Base-by-base conservation (phyloP, 2,888 invertebrate species). In the Chesias legatella region DNA sequence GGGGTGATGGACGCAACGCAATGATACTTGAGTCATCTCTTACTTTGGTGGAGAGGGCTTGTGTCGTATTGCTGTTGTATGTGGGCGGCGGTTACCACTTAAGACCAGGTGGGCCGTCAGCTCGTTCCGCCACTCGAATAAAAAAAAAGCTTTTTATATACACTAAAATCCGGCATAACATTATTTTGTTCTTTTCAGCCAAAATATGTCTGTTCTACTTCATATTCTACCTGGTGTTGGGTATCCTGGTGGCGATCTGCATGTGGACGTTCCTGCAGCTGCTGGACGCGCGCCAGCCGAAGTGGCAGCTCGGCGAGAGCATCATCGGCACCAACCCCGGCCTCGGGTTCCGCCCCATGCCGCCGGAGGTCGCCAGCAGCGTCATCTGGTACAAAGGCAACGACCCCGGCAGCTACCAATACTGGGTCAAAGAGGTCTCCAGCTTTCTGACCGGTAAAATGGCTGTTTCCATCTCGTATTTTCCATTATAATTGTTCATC, bases 321-420 rank as follows among this genome's bases (percentile, higher is more conserved):
- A 91, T 98, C 60, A 98, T 98, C 64, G 98, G 98, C 64, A 94
- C 94, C 58, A 98, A 98, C 90, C 99, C 99, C 54, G 98, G 98
- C 35, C 90, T 99, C 39, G 98, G 98, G 48, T 99, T 98, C 84
- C 91, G 98, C 53, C 99, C 99, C 5, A 92, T 95, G 90, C 96
- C 98, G 5, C 93, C 94, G 27, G 90, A 91, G 39, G 94, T 96
- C 27, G 96, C 97, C 61, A 98, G 98, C 73, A 98, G 98, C 22
- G 90, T 99, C 53, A 97, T 99, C 76, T 96, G 97, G 94, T 98
- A 97, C 88, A 94, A 94, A 72, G 95, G 94, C 26, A 94, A 94
- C 8, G 92, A 94, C 47, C 90, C 90, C 39, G 91, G 91, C 32
- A 94, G 94, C 69, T 95, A 93, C 67, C 89, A 91, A 52, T 92